These are phyloP conservation scores for Columbina picui DNA, from an alignment of 2,113 vertebrate species.

Conservation along the genomic window DNA sequence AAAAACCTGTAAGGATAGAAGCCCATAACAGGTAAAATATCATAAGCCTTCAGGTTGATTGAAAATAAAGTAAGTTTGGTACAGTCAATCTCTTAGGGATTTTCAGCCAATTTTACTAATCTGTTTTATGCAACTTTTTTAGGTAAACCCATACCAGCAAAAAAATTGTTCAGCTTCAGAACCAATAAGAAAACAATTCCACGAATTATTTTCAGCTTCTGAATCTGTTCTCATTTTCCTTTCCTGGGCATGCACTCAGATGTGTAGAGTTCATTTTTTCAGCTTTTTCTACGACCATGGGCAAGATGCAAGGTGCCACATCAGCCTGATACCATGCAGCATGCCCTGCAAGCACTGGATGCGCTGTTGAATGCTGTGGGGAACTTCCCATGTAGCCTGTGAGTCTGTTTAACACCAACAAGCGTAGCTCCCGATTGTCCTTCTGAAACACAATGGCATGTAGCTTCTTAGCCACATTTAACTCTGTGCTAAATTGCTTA, in stretches of 20 bases:
- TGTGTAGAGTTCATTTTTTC: not conserved
- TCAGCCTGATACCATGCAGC: not conserved
- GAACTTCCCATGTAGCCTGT: fast-evolving
- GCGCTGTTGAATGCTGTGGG: not conserved
- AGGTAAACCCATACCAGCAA: not conserved
- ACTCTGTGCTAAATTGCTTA: not conserved
- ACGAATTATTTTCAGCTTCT: not conserved
- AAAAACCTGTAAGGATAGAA: conserved; percentile 5
- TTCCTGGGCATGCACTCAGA: not conserved
- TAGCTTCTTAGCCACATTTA: not conserved
- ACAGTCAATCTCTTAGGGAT: not conserved
- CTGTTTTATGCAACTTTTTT: not conserved
- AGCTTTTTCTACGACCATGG: not conserved
- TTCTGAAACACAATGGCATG: not conserved
- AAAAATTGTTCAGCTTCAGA: not conserved
- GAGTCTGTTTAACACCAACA: not conserved
- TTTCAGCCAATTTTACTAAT: not conserved
- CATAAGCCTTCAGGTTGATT: not conserved
- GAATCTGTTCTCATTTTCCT: not conserved
- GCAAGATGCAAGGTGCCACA: not conserved
- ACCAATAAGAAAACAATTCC: not conserved
- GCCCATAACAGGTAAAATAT: not conserved
- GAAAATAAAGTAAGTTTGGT: not conserved
- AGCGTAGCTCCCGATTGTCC: not conserved
- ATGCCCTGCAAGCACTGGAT: not conserved